Evolutionary conservation across 2,113 vertebrate genomes (phyloP).

Genomic region (Nothobranchius furzeri): DNA sequence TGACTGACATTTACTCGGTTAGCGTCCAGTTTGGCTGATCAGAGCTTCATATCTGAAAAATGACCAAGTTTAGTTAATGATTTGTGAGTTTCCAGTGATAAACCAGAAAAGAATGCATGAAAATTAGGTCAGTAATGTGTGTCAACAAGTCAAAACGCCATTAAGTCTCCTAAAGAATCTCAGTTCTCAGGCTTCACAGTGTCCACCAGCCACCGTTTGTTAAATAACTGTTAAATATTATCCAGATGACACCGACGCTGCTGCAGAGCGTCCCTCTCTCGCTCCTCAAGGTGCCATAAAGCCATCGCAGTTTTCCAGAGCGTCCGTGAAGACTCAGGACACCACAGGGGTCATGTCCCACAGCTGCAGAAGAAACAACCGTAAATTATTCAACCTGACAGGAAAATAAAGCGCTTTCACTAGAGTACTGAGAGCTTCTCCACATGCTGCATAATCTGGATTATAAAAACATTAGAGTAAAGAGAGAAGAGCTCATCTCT

Average conservation of each 20-base stretch:
- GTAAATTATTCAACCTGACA: no score
- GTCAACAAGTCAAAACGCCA: conserved; percentile 12
- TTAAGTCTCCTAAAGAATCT: background rate
- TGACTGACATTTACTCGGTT: background rate
- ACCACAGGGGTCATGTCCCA: conserved; percentile 99
- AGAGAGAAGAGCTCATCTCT: no score
- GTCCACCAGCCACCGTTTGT: conserved; percentile 15
- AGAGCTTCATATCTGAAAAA: conserved; percentile 1
- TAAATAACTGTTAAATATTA: conserved; percentile 43
- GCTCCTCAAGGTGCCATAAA: conserved; percentile 2
- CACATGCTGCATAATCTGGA: no score
- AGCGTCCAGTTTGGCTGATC: background rate
- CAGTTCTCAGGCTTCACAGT: conserved; percentile 27
- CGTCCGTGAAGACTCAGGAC: conserved; percentile 81
- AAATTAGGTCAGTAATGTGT: conserved; percentile 25
- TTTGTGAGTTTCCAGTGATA: conserved; percentile 20
- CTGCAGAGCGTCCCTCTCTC: background rate
- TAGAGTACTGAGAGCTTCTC: no score
- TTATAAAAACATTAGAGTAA: no score
- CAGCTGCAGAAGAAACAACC: conserved; percentile 78
- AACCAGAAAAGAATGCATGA: conserved; percentile 36
- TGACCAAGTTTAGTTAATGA: background rate
- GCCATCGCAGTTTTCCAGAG: conserved; percentile 22
- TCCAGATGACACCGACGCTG: conserved; percentile 21
- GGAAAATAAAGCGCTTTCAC: no score